Percentiles rank a stretch among this genome's conserved stretches.
Conservation (phyloP, 2,113 vertebrate genomes). For the Amphilophus citrinellus region DNA sequence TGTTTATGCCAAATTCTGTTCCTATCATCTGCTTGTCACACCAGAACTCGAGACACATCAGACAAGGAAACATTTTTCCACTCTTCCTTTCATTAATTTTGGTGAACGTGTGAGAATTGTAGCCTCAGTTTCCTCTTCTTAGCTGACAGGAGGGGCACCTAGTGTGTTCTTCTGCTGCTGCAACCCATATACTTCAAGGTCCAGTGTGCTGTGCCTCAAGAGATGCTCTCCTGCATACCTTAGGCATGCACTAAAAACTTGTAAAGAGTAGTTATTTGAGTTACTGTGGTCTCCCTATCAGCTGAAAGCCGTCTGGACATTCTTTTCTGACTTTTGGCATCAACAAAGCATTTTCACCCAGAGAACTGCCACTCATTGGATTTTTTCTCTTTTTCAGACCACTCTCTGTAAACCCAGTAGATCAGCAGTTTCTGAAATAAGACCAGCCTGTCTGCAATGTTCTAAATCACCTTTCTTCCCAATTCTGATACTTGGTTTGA, state of each 20-base stretch:
- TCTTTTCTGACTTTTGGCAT: neutral
- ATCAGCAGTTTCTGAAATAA: neutral
- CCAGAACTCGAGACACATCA: neutral
- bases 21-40: neutral
- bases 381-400: accelerated
- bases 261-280: neutral
- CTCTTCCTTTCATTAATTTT: neutral
- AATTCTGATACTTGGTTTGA: neutral
- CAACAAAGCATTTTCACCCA: neutral
- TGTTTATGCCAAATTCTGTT: neutral
- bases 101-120: neutral
- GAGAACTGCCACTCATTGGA: neutral
- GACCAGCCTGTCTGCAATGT: neutral
- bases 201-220: neutral
- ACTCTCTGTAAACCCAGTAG: neutral
- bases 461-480: neutral
- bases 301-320: neutral
- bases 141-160: neutral
- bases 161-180: neutral
- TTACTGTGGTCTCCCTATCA: neutral
- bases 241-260: no score
- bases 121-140: neutral
- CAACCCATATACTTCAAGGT: neutral
- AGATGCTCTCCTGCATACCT: neutral
- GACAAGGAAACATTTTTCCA: neutral